These are phyloP conservation scores for Antheraea mylitta DNA, from an alignment of 1,140 invertebrate genomes.

Conservation along the genomic window DNA sequence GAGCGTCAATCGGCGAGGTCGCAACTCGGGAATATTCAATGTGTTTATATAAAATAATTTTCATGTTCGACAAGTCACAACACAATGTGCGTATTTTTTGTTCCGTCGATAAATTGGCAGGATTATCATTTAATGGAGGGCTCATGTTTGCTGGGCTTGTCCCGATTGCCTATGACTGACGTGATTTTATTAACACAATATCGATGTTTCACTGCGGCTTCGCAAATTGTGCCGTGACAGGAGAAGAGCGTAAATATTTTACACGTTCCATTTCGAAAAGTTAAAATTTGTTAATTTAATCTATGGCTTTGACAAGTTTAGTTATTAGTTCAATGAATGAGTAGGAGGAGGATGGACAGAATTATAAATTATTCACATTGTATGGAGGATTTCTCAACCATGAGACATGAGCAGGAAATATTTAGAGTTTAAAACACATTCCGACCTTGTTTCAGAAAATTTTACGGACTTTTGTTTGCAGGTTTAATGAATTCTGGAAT, in stretches of 20 bases:
- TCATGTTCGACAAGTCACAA: constrained; percentile 74
- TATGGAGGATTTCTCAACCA: constrained; percentile 38
- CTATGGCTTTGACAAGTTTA: constrained; percentile 37
- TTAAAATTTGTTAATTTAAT: constrained; percentile 44
- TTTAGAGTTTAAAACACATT: constrained; percentile 29
- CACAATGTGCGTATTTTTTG: constrained; percentile 75
- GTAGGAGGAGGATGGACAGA: constrained; percentile 47
- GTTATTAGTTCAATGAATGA: constrained; percentile 46
- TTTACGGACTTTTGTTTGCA: constrained; percentile 3
- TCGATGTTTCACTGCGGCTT: constrained; percentile 44
- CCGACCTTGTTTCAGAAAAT: constrained; percentile 8
- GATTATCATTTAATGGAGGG: constrained; percentile 78
- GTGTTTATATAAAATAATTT: constrained; percentile 79
- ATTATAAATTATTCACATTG: constrained; percentile 40
- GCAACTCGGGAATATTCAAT: constrained; percentile 72
- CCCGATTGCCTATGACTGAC: constrained; percentile 71
- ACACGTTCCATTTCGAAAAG: constrained; percentile 42
- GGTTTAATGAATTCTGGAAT: constrained; percentile 4
- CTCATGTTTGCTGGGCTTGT: constrained; percentile 73
- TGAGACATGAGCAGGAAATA: constrained; percentile 35
- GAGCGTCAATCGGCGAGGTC: constrained; percentile 46
- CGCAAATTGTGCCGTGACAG: constrained; percentile 38
- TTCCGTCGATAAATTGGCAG: constrained; percentile 72
- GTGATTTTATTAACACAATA: constrained; percentile 74
- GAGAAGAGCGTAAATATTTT: constrained; percentile 38